Base-by-base conservation (phyloP, 2,797 vertebrate species). In the Ceryle rudis region DNA sequence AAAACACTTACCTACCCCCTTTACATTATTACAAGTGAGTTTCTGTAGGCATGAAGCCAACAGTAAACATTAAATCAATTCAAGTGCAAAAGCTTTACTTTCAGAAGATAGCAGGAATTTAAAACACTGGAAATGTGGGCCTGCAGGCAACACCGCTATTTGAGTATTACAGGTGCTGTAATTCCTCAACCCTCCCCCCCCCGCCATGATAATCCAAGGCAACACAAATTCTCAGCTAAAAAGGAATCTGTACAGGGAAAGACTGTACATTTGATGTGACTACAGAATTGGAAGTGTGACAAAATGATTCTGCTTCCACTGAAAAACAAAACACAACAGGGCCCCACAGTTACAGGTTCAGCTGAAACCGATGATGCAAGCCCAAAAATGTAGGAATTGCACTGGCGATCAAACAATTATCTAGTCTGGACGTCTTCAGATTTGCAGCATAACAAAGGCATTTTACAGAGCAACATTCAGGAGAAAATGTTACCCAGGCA, bases 371-470 rank as follows among this genome's bases (percentile, higher is more conserved):
- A 57, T 49, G 72, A 88, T 71, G 77, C 94, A 81, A 97, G 90
- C 66, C 77, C 83, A 46, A 57, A 96, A 93, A 54, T 29, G 52
- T 11, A 95, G 72, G 91, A 94, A 95, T 92, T 82, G 86, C 96
- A 93, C 93, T 18, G 26, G 86, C 25, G 19, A 90, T 86, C 44
- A 71, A 2, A 86, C 84, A 89, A 69, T 49, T 61, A 74, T 11
- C 92, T 95, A 65, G 60, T 90, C 81, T 77, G 86, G 87, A 93
- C 83, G 93, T 82, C 64, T 90, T 86, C 47, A 51, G 90, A 85
- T 86, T 22, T 89, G 92, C 97, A 98, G 97, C 93, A 15, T 79
- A 89, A 95, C 77, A 92, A 96, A 96, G 96, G 92, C 85, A 94
- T 97, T 97, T 96, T 91, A 95, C 94, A 97, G 96, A 92, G 67